Conservation (phyloP, 2,797 vertebrate species). For the Hafferia zeledoni region DNA sequence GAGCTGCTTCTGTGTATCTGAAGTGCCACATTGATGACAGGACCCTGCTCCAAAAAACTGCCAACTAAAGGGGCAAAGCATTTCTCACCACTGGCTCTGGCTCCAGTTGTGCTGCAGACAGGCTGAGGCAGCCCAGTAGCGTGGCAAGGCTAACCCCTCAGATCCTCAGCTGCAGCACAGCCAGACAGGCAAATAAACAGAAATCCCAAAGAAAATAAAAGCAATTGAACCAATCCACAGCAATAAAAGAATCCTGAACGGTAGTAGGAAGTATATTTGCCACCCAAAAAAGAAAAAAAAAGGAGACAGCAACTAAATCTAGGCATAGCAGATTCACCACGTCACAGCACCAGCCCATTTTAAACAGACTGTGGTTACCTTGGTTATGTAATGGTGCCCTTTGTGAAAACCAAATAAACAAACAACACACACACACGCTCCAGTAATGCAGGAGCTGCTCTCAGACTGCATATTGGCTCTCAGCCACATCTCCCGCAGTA, state of each 20-base stretch:
- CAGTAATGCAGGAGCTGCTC: slow-evolving; percentile 33
- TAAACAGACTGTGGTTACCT: slow-evolving; percentile 10
- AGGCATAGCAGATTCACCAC: background rate
- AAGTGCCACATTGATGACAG: background rate
- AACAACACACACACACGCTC: background rate
- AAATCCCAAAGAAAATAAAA: background rate
- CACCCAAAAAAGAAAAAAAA: background rate
- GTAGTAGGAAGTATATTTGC: background rate
- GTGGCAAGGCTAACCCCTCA: background rate
- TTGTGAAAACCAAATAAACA: slow-evolving; percentile 56
- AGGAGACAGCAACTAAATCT: background rate
- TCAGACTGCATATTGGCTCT: slow-evolving; percentile 52
- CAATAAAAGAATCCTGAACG: background rate
- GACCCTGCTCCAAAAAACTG: background rate
- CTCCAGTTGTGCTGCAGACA: background rate
- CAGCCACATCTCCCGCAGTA: slow-evolving; percentile 60
- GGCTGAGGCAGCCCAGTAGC: background rate
- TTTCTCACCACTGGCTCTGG: rapidly evolving
- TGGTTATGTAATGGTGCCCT: slow-evolving; percentile 7
- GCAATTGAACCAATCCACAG: background rate
- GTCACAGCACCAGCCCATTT: background rate
- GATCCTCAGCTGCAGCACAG: background rate
- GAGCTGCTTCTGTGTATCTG: background rate
- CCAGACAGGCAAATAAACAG: background rate
- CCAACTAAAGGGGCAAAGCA: background rate